Base-by-base conservation (phyloP, 2,888 invertebrate genomes). In the Metalampra italica region DNA sequence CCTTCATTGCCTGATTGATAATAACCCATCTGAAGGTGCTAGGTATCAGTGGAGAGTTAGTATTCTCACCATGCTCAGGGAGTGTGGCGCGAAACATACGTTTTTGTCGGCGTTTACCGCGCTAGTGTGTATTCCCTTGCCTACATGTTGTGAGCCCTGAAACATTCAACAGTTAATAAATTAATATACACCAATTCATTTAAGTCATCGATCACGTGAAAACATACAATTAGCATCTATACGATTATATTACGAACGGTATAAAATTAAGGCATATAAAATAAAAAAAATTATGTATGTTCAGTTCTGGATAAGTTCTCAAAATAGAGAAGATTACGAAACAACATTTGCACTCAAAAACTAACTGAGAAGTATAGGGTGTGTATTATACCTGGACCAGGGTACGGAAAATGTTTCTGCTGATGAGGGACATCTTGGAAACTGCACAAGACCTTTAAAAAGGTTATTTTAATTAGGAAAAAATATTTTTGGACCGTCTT, bases 11-110 rank as follows among this genome's bases (percentile, higher is more conserved):
- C 22, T 22, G 22, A 22, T 22, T 22, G 2, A 5, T 22, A 22
- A 22, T 22, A 3, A 22, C 22, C 22, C 22, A 22, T 22, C 5
- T 22, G 5, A 22, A 22, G 22, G 36, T 39, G 29, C 54, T 62
- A 55, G 62, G 58, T 54, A 80, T 87, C 86, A 86, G 84, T 86
- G 68, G 47, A 58, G 58, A 68, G 87, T 89, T 89, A 89, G 85
- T 82, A 65, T 71, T 78, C 89, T 89, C 89, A 89, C 89, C 89
- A 86, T 60, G 73, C 79, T 78, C 57, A 79, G 74, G 45, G 70
- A 59, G 50, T 71, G 68, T 62, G 79, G 75, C 60, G 84, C 77
- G 64, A 62, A 82, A 87, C 86, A 68, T 87, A 86, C 86, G 57
- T 83, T 84, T 78, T 79, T 80, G 55, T 84, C 74, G 9, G 68